These are phyloP conservation scores for Euplagia quadripunctaria DNA, from an alignment of 2,888 invertebrate species.

Conservation along the genomic window DNA sequence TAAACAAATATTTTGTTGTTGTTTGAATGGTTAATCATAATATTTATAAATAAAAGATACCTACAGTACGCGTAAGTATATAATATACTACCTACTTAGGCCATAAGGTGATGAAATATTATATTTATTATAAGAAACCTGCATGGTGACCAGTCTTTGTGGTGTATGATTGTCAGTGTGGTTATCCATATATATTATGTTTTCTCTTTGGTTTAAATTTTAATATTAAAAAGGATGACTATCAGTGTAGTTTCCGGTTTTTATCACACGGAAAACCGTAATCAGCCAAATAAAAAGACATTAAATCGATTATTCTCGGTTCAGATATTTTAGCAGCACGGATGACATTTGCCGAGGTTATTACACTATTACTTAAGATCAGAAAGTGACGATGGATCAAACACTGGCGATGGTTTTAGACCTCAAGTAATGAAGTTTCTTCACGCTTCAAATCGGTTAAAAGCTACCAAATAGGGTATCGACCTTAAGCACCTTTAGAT, in stretches of 20 bases:
- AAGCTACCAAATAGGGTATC: conserved; percentile 6
- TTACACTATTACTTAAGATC: conserved; percentile 59
- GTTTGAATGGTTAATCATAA: background rate
- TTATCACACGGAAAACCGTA: conserved; percentile 44
- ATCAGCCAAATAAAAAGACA: conserved; percentile 58
- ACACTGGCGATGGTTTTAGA: conserved; percentile 19
- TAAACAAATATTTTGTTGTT: background rate
- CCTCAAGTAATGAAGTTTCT: conserved; percentile 9
- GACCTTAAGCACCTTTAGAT: conserved; percentile 12
- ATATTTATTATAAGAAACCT: background rate
- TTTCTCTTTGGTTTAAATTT: background rate
- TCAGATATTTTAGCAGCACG: conserved; percentile 59
- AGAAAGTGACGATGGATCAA: conserved; percentile 45
- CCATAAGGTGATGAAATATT: background rate
- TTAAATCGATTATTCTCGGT: conserved; percentile 75
- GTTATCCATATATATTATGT: background rate
- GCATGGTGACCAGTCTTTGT: background rate
- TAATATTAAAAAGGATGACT: background rate
- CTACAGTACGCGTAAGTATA: too few species aligned
- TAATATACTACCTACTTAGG: too few species aligned
- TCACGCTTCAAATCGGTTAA: conserved; percentile 16
- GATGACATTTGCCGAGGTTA: conserved; percentile 60
- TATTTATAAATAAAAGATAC: background rate
- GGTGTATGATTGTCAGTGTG: background rate
- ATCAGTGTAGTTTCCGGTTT: conserved; percentile 18